A percentile compares a stretch with the other conserved stretches of the same genome.
Conservation (phyloP, 2,888 invertebrate genomes). For the Limenitis camilla region DNA sequence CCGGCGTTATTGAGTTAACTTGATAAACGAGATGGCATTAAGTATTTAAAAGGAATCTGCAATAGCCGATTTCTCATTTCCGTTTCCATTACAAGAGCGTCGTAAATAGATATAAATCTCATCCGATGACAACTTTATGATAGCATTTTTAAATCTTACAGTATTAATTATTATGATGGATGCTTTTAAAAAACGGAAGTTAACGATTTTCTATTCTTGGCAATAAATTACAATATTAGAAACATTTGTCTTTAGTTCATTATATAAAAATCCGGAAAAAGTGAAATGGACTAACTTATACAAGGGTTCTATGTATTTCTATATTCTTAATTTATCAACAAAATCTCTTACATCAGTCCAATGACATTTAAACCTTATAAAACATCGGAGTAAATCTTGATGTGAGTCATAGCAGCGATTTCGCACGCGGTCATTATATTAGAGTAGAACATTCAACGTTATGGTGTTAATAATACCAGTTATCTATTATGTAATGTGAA, state of each 20-base stretch:
- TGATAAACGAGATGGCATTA: slow-evolving; percentile 20
- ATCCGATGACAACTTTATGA: slow-evolving; percentile 5
- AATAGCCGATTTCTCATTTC: slow-evolving; percentile 21
- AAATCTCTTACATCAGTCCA: neutral
- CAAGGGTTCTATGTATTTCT: no score
- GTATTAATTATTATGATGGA: neutral
- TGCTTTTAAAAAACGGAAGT: neutral
- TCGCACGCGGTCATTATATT: slow-evolving; percentile 20
- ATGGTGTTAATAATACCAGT: slow-evolving; percentile 9
- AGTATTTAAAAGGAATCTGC: slow-evolving; percentile 21
- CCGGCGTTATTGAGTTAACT: slow-evolving; percentile 17
- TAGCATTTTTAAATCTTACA: neutral
- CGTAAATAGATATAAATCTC: slow-evolving; percentile 12
- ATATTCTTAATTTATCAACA: no score
- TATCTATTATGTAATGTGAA: slow-evolving; percentile 12
- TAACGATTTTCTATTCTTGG: neutral
- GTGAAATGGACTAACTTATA: neutral
- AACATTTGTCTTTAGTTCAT: neutral
- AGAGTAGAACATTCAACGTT: slow-evolving; percentile 7
- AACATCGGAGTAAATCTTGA: slow-evolving; percentile 10
- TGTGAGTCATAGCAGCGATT: slow-evolving; percentile 15
- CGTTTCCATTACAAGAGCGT: slow-evolving; percentile 18
- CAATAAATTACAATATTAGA: neutral
- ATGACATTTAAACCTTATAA: slow-evolving; percentile 15
- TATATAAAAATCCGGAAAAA: neutral